Evolutionary conservation across 64 coral and sea anemone genomes (phyloP).

Genomic region (Porites australiensis): DNA sequence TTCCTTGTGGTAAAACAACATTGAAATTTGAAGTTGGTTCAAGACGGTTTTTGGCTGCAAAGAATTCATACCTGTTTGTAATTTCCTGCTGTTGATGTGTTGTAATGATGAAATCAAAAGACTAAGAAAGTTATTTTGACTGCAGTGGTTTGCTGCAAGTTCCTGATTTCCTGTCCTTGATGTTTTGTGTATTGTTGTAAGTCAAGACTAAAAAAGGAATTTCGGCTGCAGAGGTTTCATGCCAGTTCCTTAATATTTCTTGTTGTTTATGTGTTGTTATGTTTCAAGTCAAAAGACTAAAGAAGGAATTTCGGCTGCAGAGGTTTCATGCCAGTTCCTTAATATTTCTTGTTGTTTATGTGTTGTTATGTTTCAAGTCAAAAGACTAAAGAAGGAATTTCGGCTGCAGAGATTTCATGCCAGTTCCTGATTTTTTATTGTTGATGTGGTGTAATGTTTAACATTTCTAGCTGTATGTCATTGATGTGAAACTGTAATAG

Average conservation of each 20-base stretch:
- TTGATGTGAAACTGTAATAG: neutral
- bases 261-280: neutral
- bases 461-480: neutral
- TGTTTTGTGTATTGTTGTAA: neutral
- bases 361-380: neutral
- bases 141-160: neutral
- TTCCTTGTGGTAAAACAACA: no score
- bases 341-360: neutral
- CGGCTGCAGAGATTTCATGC: constrained; percentile 8
- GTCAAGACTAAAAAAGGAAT: neutral
- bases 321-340: constrained; percentile 21
- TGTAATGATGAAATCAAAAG: neutral
- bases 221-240: neutral
- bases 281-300: neutral
- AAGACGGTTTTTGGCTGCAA: neutral
- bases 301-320: constrained; percentile 12
- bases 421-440: neutral
- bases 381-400: neutral
- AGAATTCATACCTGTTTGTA: neutral
- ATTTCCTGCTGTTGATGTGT: no score
- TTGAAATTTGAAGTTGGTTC: no score
- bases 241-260: neutral
- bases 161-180: neutral
- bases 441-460: no score
- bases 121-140: neutral